phyloP scores from a whole-genome alignment of 2,797 vertebrate genomes.

The Dromococcyx pavoninus region DNA sequence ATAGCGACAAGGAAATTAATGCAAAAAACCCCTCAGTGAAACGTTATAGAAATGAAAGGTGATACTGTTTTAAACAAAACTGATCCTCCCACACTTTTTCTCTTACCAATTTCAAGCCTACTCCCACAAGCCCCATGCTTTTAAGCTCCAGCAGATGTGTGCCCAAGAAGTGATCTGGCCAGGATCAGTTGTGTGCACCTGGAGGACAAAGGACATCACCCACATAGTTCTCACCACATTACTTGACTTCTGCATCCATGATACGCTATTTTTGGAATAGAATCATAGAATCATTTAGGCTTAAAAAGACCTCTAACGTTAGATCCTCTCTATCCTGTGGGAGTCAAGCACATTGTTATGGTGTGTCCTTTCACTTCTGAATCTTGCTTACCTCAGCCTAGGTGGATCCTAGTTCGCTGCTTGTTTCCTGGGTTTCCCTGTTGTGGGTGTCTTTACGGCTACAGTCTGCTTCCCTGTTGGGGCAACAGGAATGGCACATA shows the following conservation, averaged over 20 bases:
- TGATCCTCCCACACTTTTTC: background rate
- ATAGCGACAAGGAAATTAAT: background rate
- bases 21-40: background rate
- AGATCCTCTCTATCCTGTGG: background rate
- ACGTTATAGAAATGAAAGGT: background rate
- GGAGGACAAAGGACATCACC: background rate
- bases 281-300: background rate
- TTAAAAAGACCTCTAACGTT: too few species aligned
- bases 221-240: rapidly evolving
- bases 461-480: background rate
- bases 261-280: background rate
- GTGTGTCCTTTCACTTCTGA: background rate
- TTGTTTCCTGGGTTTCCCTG: background rate
- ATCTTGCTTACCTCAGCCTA: background rate
- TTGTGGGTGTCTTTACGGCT: background rate
- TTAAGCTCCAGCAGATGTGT: background rate
- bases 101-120: background rate
- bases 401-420: background rate
- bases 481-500: background rate
- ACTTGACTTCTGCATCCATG: background rate
- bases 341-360: background rate
- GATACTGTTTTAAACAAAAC: slow-evolving; percentile 10
- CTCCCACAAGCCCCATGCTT: background rate
- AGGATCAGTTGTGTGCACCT: background rate
- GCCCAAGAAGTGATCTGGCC: background rate